A percentile compares a stretch with the other conserved stretches of the same genome.
phyloP scores from a whole-genome alignment of 2,888 invertebrate species.

The Tolmerus cingulatus region DNA sequence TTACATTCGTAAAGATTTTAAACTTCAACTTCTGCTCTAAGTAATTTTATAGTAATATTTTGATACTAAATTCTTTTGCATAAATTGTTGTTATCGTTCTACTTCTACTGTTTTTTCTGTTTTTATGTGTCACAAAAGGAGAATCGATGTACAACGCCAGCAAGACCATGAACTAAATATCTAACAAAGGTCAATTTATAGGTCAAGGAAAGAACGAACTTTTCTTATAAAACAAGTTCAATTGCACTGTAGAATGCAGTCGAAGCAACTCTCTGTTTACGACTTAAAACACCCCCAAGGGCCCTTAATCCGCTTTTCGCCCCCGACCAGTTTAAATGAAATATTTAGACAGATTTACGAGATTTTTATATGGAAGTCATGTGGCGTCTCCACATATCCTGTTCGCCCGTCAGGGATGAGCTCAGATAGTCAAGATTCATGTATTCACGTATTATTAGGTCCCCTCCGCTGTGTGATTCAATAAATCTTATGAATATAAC shows the following conservation, averaged over 20 bases:
- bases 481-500: slow-evolving; percentile 50
- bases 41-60: no score
- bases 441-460: slow-evolving; percentile 46
- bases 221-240: neutral
- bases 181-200: neutral
- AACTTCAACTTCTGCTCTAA: no score
- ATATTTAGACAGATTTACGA: slow-evolving; percentile 48
- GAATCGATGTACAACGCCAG: no score
- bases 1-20: no score
- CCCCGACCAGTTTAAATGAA: slow-evolving; percentile 37
- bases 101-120: no score
- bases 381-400: slow-evolving; percentile 48
- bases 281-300: neutral
- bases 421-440: slow-evolving; percentile 41
- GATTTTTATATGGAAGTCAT: slow-evolving; percentile 49
- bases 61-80: no score
- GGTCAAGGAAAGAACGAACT: neutral
- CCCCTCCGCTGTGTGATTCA: slow-evolving; percentile 45
- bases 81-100: no score
- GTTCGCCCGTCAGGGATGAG: slow-evolving; percentile 41
- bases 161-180: neutral
- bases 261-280: neutral
- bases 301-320: neutral
- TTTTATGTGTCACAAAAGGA: no score
- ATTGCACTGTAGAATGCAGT: neutral